phyloP scores from a whole-genome alignment of 2,797 vertebrate genomes.

The Nasua narica region DNA sequence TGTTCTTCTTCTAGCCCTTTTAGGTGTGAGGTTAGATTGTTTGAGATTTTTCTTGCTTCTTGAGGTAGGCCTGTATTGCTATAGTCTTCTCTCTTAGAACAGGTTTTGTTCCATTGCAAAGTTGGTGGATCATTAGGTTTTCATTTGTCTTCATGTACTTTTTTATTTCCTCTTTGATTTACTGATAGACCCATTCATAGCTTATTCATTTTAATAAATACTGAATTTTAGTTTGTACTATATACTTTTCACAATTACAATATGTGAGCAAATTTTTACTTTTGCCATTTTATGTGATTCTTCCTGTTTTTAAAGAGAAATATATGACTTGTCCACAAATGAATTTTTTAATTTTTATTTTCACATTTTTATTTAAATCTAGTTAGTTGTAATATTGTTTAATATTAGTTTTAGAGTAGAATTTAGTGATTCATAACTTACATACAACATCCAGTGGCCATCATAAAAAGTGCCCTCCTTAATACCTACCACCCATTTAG shows the following conservation, averaged over 20 bases:
- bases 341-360: background rate
- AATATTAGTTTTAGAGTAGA: background rate
- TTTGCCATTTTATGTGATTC: background rate
- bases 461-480: background rate
- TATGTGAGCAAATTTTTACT: background rate
- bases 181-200: background rate
- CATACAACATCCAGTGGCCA: background rate
- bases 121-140: background rate
- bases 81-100: background rate
- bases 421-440: background rate
- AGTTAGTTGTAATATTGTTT: background rate
- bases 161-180: background rate
- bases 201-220: background rate
- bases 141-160: background rate
- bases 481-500: background rate
- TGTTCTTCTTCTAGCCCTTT: background rate
- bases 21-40: background rate
- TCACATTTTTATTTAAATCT: background rate
- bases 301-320: background rate
- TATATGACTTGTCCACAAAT: background rate
- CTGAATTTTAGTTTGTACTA: background rate
- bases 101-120: background rate
- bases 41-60: background rate
- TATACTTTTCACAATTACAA: background rate
- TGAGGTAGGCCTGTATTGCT: background rate